Conservation (phyloP, 2,888 invertebrate species). For the Acleris emargana region DNA sequence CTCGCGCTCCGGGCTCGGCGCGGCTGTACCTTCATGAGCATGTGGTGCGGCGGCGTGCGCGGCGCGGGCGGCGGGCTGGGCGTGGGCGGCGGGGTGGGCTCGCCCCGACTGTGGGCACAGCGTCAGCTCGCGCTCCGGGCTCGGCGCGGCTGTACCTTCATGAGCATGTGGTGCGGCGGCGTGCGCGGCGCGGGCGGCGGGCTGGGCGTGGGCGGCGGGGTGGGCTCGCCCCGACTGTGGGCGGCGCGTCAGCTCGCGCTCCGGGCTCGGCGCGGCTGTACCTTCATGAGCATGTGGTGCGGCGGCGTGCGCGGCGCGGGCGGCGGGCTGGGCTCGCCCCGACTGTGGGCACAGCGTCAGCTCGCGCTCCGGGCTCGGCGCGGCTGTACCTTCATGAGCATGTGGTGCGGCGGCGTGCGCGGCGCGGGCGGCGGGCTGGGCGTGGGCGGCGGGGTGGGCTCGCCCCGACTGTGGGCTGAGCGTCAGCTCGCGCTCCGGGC, state of each 20-base stretch:
- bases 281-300: conserved; percentile 71
- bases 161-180: conserved; percentile 57
- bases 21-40: conserved; percentile 79
- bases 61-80: conserved; percentile 71
- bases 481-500: conserved; percentile 87
- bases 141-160: conserved; percentile 81
- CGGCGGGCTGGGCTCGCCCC: conserved; percentile 81
- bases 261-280: conserved; percentile 84
- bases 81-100: conserved; percentile 84
- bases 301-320: conserved; percentile 54
- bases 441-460: conserved; percentile 84
- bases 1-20: conserved; percentile 86
- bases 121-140: conserved; percentile 87
- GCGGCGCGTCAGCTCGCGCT: conserved; percentile 87
- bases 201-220: conserved; percentile 82
- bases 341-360: conserved; percentile 88
- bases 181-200: conserved; percentile 63
- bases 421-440: conserved; percentile 71
- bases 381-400: conserved; percentile 79
- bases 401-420: conserved; percentile 46
- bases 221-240: conserved; percentile 85
- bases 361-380: conserved; percentile 86
- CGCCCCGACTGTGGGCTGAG: conserved; percentile 82
- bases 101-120: conserved; percentile 82
- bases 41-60: conserved; percentile 46